Evolutionary conservation across 1,140 invertebrate species (phyloP).

Genomic region (Mactra quadrangularis): DNA sequence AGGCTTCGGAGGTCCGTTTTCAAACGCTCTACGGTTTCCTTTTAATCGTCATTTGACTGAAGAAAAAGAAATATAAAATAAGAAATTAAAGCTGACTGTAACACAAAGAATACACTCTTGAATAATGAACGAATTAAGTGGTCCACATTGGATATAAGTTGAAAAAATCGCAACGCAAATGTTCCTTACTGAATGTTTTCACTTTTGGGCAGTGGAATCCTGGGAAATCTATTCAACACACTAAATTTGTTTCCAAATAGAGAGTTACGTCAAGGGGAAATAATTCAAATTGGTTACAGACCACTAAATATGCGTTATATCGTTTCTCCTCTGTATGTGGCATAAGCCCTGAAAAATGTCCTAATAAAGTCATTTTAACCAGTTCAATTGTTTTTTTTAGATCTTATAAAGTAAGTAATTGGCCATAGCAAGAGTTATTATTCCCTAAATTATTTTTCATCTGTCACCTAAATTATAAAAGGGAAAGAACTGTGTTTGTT

Average conservation of each 20-base stretch:
- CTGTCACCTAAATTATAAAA: too few species aligned
- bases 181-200: slow-evolving; percentile 35
- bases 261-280: neutral
- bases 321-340: too few species aligned
- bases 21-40: neutral
- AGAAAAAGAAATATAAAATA: slow-evolving; percentile 6
- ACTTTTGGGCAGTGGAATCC: slow-evolving; percentile 18
- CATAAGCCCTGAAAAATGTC: too few species aligned
- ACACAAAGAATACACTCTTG: neutral
- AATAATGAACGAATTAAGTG: neutral
- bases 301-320: too few species aligned
- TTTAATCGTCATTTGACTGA: neutral
- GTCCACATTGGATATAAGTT: neutral
- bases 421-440: too few species aligned
- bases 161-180: slow-evolving; percentile 3
- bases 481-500: too few species aligned
- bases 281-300: too few species aligned
- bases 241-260: slow-evolving; percentile 19
- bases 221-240: slow-evolving; percentile 22
- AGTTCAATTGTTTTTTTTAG: too few species aligned
- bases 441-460: too few species aligned
- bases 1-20: neutral
- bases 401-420: too few species aligned
- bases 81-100: neutral
- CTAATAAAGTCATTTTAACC: too few species aligned